Percentiles rank a stretch among this genome's conserved stretches.
Evolutionary conservation across 2,797 vertebrate genomes (phyloP).

Genomic region (Crenuchus spilurus): DNA sequence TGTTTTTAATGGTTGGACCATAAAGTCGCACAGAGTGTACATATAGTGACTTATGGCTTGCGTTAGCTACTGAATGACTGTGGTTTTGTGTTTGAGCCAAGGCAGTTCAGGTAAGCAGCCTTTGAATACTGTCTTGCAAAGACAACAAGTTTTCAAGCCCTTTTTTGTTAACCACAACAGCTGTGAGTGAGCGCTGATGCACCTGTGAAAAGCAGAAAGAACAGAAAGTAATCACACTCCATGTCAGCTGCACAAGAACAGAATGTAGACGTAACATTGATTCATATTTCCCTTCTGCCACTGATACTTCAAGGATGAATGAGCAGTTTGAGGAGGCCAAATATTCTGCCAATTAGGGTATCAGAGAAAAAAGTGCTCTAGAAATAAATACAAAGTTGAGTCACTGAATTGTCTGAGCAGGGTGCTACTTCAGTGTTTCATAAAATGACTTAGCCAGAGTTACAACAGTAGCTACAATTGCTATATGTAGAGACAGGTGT

Average conservation of each 20-base stretch:
- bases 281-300: not conserved
- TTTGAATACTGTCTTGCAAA: not conserved
- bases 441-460: not conserved
- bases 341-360: not conserved
- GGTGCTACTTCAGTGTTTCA: not conserved
- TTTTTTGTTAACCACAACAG: not conserved
- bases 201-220: not conserved
- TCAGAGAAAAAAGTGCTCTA: not conserved
- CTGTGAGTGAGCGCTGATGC: not conserved
- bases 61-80: not conserved
- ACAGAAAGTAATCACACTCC: not conserved
- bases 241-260: not conserved
- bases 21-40: no score
- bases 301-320: slow-evolving; percentile 13
- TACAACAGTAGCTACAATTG: not conserved
- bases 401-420: not conserved
- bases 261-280: not conserved
- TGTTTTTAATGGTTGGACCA: no score
- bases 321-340: not conserved
- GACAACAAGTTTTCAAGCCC: not conserved
- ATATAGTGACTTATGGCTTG: not conserved
- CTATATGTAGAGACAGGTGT: no score
- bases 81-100: not conserved
- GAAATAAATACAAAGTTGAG: not conserved
- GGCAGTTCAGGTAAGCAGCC: not conserved